Base-by-base conservation (phyloP, 2,113 vertebrate genomes). In the Formicarius rufipectus region DNA sequence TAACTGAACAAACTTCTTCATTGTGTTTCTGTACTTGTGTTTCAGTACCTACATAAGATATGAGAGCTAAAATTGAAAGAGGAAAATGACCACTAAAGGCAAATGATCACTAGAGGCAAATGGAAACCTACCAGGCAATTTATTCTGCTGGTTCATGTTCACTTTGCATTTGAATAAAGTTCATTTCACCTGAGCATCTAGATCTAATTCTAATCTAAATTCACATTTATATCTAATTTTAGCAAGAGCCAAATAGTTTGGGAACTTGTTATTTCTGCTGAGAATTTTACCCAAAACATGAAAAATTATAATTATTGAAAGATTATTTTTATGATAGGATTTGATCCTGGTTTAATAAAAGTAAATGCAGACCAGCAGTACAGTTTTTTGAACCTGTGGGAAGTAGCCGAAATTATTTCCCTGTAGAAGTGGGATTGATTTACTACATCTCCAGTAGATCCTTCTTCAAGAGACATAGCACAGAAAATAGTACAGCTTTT, bases 111-210 rank as follows among this genome's bases (percentile, higher is more conserved):
- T 87, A 53, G 47, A 85, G 62, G 49, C 31, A 95, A 66, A 71
- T 28, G 86, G 17, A 94, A 82, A 60, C 12, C 31, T 91, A 90
- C 24, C 82, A 95, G 89, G 30, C 10, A 88, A 72, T 93, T 63
- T 81, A 63, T 96, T 94, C 60, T 63, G 10, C 66, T 87, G 25
- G n/a, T 77, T 87, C 62, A 52, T 84, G 42, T 89, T 81, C 81
- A 74, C 94, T 95, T 87, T 95, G 19, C 84, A 78, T 94, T 96
- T 87, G 68, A 80, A 75, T 89, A 91, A 90, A 56, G 33, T 94
- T 96, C 79, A 89, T 95, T 66, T 94, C 75, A 96, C 47, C 5
- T 7, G 33, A 95, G 45, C 71, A 83, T n/a, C 67, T 93, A 95
- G 25, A 87, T 84, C 50, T 89, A 84, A 47, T 69, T 83, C 87